Base-by-base conservation (phyloP, 1,140 invertebrate genomes). In the Drosophila saltans region DNA sequence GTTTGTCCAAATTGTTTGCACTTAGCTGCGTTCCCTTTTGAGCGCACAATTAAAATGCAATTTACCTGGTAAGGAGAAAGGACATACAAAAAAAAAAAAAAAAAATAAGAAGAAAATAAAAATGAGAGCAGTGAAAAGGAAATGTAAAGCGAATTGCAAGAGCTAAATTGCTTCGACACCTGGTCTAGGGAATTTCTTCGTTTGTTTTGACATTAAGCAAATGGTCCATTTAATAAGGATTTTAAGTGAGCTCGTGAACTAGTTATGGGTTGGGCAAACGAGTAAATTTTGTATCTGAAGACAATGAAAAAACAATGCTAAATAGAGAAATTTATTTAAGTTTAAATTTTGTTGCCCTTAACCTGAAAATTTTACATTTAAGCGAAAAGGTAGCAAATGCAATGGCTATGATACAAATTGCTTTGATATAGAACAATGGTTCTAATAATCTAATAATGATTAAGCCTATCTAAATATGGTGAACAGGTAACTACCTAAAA, bases 1-100 rank as follows among this genome's bases (percentile, higher is more conserved):
- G 68, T 88, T 86, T 88, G 82, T 76, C 77, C 83, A 72, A 80
- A 88, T 86, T 82, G 77, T 82, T 79, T 80, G 75, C 82, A 82
- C 79, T 77, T 74, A 80, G 80, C 57, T 88, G 83, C 69, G 66
- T 77, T 76, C 56, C 48, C 69, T 88, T 83, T 59, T 74, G 68
- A 80, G 76, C 66, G 80, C 80, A 68, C 83, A 88, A 88, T 86
- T 86, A 86, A 88, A 86, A 88, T 88, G 76, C 76, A 82, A 86
- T 86, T 83, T 88, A 70, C 45, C 21, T 52, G 45, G 58, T 52
- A 76, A 78, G 63, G 52, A 60, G 41, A 68, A 67, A 69, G 56
- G 26, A 33, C 65, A 81, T 16, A 16, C 69, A 78, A 69, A 58
- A 43, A 67, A 43, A 63, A 41, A 41, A 77, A 81, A 78, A 61